phyloP scores from a whole-genome alignment of 2,888 invertebrate genomes.

The Machimus rusticus region DNA sequence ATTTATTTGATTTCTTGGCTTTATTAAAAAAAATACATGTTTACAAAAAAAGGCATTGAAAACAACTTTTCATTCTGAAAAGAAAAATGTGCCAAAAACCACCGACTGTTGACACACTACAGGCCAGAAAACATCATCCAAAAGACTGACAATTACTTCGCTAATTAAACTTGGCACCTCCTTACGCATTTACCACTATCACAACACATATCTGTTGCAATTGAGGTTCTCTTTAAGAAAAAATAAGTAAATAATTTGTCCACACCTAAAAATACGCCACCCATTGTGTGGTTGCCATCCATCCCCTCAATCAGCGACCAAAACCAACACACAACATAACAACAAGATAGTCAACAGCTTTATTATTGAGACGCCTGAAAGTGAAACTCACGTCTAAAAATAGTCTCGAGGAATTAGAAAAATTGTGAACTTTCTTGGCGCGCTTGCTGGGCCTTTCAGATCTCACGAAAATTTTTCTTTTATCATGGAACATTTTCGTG shows the following conservation, averaged over 20 bases:
- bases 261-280: background rate
- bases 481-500: background rate
- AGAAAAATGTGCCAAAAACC: background rate
- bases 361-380: slow-evolving; percentile 20
- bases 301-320: background rate
- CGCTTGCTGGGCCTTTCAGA: background rate
- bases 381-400: background rate
- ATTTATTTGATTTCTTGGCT: background rate
- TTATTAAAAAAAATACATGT: background rate
- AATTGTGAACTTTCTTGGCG: background rate
- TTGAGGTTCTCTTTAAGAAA: background rate
- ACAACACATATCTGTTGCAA: background rate
- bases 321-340: background rate
- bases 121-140: background rate
- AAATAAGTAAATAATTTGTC: background rate
- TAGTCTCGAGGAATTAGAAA: background rate
- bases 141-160: background rate
- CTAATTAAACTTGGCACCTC: background rate
- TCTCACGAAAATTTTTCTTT: background rate
- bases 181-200: background rate
- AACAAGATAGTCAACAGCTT: slow-evolving; percentile 7
- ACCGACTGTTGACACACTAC: background rate
- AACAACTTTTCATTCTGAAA: background rate
- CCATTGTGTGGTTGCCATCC: background rate
- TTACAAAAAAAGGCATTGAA: background rate